These are phyloP conservation scores for Butorides virescens DNA, from an alignment of 2,113 vertebrate genomes.

Conservation along the genomic window DNA sequence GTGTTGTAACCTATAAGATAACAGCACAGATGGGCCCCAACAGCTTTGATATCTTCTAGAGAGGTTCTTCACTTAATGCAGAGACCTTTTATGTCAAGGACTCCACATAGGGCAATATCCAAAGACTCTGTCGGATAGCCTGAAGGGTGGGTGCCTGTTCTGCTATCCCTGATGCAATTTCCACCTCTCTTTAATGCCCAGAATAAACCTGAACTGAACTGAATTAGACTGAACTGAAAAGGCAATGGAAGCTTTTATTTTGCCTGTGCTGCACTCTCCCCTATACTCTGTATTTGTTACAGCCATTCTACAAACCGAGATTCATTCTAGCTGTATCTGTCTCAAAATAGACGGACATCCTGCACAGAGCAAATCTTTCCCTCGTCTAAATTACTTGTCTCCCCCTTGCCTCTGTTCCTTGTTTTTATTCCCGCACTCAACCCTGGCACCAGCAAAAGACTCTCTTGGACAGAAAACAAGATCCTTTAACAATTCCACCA, in stretches of 20 bases:
- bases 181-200: background rate
- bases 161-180: background rate
- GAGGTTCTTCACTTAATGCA: background rate
- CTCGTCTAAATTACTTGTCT: background rate
- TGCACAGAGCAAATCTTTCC: background rate
- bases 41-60: background rate
- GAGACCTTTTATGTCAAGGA: background rate
- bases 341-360: background rate
- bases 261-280: background rate
- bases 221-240: background rate
- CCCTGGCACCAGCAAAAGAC: background rate
- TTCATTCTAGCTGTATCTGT: background rate
- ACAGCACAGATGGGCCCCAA: background rate
- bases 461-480: slow-evolving; percentile 41
- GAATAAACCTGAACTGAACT: background rate
- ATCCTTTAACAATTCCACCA: slow-evolving; percentile 42
- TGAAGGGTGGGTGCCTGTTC: background rate
- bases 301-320: background rate
- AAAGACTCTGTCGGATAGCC: background rate
- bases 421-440: background rate
- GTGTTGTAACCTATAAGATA: background rate
- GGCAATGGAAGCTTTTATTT: background rate
- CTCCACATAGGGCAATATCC: background rate
- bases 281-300: background rate
- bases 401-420: background rate